Conservation (phyloP, 2,888 invertebrate genomes). For the Hecatera dysodea region DNA sequence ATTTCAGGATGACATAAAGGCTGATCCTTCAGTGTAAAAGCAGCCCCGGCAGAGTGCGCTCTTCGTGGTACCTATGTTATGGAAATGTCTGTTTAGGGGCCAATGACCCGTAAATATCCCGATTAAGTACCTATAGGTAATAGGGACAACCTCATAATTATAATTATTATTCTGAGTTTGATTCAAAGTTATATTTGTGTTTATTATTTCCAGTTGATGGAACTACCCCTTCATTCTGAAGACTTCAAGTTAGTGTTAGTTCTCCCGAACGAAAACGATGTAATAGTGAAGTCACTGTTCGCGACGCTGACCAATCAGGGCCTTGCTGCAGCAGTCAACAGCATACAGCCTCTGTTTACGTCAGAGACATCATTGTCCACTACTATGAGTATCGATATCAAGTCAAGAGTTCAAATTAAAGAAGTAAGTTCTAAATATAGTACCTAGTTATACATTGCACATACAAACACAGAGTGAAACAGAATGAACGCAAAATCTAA, state of each 20-base stretch:
- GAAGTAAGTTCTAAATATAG: constrained; percentile 32
- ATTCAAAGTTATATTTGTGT: neutral
- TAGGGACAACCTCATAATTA: neutral
- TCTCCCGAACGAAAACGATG: constrained; percentile 67
- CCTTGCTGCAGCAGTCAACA: constrained; percentile 46
- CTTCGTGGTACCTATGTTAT: too few species aligned
- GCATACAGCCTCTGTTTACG: constrained; percentile 58
- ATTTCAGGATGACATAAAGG: too few species aligned
- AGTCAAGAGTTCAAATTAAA: constrained; percentile 27
- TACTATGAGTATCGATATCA: constrained; percentile 38
- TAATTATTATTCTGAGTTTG: neutral
- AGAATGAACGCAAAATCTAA: too few species aligned
- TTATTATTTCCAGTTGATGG: constrained; percentile 63
- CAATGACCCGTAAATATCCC: too few species aligned
- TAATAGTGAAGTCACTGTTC: constrained; percentile 47
- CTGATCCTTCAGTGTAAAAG: too few species aligned
- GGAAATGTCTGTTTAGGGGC: too few species aligned
- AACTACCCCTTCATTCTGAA: constrained; percentile 60
- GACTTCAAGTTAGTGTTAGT: constrained; percentile 66
- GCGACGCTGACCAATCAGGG: constrained; percentile 46
- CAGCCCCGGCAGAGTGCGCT: too few species aligned
- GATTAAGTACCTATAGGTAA: too few species aligned
- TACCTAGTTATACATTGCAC: too few species aligned
- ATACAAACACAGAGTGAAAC: too few species aligned
- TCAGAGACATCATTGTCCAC: constrained; percentile 25